Evolutionary conservation across 2,888 invertebrate genomes (phyloP), one percentile per base, ranked within the genome.

Genomic region (Gibbula magus): DNA sequence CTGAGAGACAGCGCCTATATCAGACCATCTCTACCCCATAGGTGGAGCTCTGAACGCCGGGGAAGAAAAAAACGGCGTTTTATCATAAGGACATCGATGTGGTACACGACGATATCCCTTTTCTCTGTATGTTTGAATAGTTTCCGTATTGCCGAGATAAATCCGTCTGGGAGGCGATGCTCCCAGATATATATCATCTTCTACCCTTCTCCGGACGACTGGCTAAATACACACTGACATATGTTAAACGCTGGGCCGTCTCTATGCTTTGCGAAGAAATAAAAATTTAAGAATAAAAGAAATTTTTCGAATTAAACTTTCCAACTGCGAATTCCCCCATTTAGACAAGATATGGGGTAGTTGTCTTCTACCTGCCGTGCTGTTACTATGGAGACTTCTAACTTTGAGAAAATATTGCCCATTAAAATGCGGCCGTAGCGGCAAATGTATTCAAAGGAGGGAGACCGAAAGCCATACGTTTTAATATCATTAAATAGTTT

Each of bases 401-500:
- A 25, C 29, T 61, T 25, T 61, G 61, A 29, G 29, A 61, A 61
- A 61, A 61, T 61, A 61, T 61, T 61, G 61, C 61, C 61, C 29
- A 61, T 61, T 61, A 61, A 61, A 61, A 25, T 16, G 61, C 29
- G 61, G 3, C 61, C 16, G 25, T 29, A 61, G 29, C 61, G 22
- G 61, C 29, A 25, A 61, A 61, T 61, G 61, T 61, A 61, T 61
- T 61, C 61, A 61, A 29, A 61, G 18, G 61, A 8, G 29, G n/a
- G 29, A 22, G 16, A 29, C 25, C 61, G 61, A 25, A 61, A 61
- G 29, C 61, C 29, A 61, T 61, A 61, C 61, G 61, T 61, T 61
- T 61, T 61, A 22, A 61, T 61, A 29, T 61, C 61, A 61, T 61
- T 61, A 61, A 61, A 61, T 61, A 61, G 61, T 61, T 61, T 61